These are phyloP conservation scores for Poicephalus gulielmi DNA, from an alignment of 2,113 vertebrate genomes.

Conservation along the genomic window DNA sequence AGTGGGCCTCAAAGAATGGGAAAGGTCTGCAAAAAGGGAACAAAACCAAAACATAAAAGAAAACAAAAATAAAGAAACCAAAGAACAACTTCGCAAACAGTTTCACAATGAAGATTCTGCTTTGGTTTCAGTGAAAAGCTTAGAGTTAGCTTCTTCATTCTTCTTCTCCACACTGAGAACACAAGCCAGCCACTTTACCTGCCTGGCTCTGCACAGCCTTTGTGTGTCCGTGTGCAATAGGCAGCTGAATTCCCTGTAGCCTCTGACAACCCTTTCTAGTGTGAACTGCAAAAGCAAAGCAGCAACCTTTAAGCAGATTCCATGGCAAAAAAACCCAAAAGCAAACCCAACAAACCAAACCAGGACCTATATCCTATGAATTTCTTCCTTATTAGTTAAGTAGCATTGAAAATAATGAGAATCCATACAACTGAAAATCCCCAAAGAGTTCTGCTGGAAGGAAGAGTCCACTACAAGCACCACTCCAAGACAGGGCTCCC, in stretches of 20 bases:
- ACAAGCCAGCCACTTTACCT: not conserved
- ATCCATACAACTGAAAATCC: not conserved
- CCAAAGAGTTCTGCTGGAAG: not conserved
- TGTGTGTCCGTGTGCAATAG: rapidly evolving
- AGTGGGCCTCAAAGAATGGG: not conserved
- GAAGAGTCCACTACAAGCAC: not conserved
- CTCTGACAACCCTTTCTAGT: not conserved
- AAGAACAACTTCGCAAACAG: not conserved
- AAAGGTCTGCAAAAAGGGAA: not conserved
- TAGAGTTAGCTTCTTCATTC: not conserved
- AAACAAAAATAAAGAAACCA: not conserved
- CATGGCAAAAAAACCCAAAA: not conserved
- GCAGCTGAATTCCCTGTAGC: not conserved
- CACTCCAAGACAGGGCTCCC: not conserved
- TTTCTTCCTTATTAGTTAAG: not conserved
- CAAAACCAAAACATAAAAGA: not conserved
- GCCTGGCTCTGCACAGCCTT: not conserved
- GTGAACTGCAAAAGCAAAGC: not conserved
- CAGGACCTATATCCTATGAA: not conserved
- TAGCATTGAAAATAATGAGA: not conserved
- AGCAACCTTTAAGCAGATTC: not conserved
- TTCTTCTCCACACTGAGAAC: not conserved
- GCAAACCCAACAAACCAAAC: not conserved
- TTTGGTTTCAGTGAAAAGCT: not conserved
- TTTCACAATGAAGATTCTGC: not conserved